Evolutionary conservation across 2,113 vertebrate genomes (phyloP), one percentile per base, ranked within the genome.

Genomic region (Etheostoma spectabile): DNA sequence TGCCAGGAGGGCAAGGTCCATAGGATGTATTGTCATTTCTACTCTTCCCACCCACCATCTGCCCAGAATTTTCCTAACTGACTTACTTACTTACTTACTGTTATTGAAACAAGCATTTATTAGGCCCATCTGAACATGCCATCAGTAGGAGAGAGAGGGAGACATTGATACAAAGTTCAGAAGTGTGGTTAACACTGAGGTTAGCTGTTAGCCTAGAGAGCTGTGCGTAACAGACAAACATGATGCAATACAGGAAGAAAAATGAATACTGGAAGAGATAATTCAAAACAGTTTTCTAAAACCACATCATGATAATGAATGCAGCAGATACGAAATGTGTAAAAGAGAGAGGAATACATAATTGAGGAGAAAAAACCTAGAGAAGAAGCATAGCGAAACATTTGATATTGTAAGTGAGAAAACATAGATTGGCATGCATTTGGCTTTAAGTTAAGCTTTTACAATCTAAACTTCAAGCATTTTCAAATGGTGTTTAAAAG

Each of bases 21-120:
- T 45, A 68, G 6, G 61, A 74, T 79, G 67, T 48, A 74, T 68
- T 64, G 65, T 75, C 38, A 73, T 67, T 72, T 88, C 80, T 76
- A 80, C 61, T 78, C 84, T 86, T 53, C 65, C 71, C 70, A 42
- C 73, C 86, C 78, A 78, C 87, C 89, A 92, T 94, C 91, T 94
- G 91, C 86, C 86, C 71, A 73, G 55, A 64, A 75, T 90, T 89
- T 66, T 84, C 60, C 71, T 68, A 74, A 82, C 85, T 70, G 48
- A 86, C 80, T 86, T 80, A 24, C 18, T 66, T 27, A 27, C 27
- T 27, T 27, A 27, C 27, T 27, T 80, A 24, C 18, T 66, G 38
- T 74, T 88, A 93, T 86, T 87, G 91, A 79, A 88, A 83, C 87
- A 89, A 85, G 88, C 83, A 84, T 79, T 84, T 66, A n/a, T 87